Evolutionary conservation across 1,140 invertebrate species (phyloP), one percentile per base, ranked within the genome.

Genomic region (Drosophila aff.): DNA sequence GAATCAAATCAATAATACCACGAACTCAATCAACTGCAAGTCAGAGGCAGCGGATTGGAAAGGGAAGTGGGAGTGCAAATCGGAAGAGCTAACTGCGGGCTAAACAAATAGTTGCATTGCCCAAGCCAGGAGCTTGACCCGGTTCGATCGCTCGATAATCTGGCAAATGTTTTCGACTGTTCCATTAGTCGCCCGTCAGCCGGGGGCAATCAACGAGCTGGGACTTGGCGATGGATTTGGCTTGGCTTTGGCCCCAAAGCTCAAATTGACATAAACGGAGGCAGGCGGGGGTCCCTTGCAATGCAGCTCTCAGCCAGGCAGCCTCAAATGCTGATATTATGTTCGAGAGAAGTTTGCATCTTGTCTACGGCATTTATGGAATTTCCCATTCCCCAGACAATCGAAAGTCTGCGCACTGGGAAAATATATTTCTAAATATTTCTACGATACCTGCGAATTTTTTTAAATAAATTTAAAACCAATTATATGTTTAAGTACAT

Each of bases 151-250:
- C 68, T 57, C 63, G 44, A 58, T 75, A 79, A 74, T 69, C 75
- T 58, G 55, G 50, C 69, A 43, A 68, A 33, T 60, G 68, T 23
- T 82, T 65, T 73, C 67, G 75, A 72, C 80, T 64, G 46, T 68
- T 58, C 80, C 80, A 82, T 78, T 78, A 82, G 74, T 52, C 63
- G 38, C 40, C 53, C 44, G 80, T 78, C 75, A 43, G 44, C 58
- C 47, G 49, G 73, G 58, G 59, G 58, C 71, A 73, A 63, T 79
- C 62, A 68, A 53, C 33, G 77, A 11, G 52, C 52, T 16, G 33
- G 15, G 62, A 46, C 55, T 62, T 33, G 63, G 18, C 52, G 33
- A 55, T 23, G 52, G 33, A 55, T 44, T 71, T 71, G 38, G 44
- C 57, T 68, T 57, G 49, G 44, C 57, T 68, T 44, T 23, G 65